Percentiles rank a stretch among this genome's conserved stretches.
Evolutionary conservation across 2,797 vertebrate species (phyloP).

Genomic region (Anguilla obscura): DNA sequence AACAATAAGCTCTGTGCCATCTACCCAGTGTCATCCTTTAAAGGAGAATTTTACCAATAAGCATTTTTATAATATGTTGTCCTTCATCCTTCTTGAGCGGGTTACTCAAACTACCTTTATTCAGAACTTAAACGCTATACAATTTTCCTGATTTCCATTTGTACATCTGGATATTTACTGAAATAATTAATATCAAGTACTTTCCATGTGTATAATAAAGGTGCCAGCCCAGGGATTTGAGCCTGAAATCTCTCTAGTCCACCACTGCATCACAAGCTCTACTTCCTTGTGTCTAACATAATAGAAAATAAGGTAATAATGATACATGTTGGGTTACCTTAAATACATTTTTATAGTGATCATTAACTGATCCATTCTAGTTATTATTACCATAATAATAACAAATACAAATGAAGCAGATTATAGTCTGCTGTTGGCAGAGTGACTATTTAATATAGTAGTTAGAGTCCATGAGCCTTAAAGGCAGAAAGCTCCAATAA

Average conservation of each 20-base stretch:
- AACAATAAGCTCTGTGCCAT: not conserved
- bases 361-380: not conserved
- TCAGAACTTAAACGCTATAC: too few relatives aligned
- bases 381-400: not conserved
- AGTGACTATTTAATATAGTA: not conserved
- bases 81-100: not conserved
- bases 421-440: not conserved
- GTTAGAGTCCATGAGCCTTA: not conserved
- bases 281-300: not conserved
- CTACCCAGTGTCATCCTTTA: not conserved
- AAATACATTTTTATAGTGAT: not conserved
- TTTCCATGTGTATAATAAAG: too few relatives aligned
- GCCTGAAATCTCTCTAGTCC: too few relatives aligned
- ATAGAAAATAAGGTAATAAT: not conserved
- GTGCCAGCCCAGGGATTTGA: too few relatives aligned
- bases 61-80: not conserved
- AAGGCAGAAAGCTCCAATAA: not conserved
- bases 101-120: too few relatives aligned
- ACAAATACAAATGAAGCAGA: not conserved
- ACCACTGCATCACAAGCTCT: not conserved
- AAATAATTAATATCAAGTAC: too few relatives aligned
- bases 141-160: too few relatives aligned
- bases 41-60: not conserved
- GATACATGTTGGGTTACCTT: not conserved
- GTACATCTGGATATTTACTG: too few relatives aligned